These are phyloP conservation scores for Subacronicta megacephala DNA, from an alignment of 2,888 invertebrate species.

Conservation along the genomic window DNA sequence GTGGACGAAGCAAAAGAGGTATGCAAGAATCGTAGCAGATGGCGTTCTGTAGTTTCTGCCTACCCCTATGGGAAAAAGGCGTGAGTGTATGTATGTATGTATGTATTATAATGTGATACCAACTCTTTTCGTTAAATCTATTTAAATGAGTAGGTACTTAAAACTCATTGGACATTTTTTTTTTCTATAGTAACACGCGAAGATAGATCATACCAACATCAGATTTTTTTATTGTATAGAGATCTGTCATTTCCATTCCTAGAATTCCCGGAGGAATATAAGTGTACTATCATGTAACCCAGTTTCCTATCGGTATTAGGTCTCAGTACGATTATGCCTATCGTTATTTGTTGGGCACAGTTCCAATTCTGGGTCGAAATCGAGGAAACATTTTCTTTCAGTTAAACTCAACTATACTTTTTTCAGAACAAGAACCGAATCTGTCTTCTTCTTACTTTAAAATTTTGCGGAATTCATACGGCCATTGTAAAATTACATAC, in stretches of 20 bases:
- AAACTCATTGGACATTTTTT: too few relatives aligned
- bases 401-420: constrained; percentile 54
- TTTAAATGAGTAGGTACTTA: too few relatives aligned
- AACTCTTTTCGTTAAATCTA: too few relatives aligned
- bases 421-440: constrained; percentile 20
- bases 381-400: constrained; percentile 51
- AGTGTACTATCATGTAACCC: constrained; percentile 45
- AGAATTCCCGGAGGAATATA: constrained; percentile 33
- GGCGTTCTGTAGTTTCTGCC: too few relatives aligned
- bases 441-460: constrained; percentile 23
- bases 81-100: too few relatives aligned
- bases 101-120: too few relatives aligned
- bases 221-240: constrained; percentile 40
- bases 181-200: neutral
- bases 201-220: constrained; percentile 31
- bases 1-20: too few relatives aligned
- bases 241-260: constrained; percentile 38
- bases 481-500: neutral
- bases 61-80: too few relatives aligned
- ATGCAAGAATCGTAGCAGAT: too few relatives aligned
- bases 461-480: too few relatives aligned
- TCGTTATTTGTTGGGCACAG: constrained; percentile 54
- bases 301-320: constrained; percentile 47
- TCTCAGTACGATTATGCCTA: constrained; percentile 48
- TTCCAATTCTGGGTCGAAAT: constrained; percentile 47